These are phyloP conservation scores for Sitophilus oryzae DNA, from an alignment of 1,140 invertebrate genomes.

Conservation along the genomic window DNA sequence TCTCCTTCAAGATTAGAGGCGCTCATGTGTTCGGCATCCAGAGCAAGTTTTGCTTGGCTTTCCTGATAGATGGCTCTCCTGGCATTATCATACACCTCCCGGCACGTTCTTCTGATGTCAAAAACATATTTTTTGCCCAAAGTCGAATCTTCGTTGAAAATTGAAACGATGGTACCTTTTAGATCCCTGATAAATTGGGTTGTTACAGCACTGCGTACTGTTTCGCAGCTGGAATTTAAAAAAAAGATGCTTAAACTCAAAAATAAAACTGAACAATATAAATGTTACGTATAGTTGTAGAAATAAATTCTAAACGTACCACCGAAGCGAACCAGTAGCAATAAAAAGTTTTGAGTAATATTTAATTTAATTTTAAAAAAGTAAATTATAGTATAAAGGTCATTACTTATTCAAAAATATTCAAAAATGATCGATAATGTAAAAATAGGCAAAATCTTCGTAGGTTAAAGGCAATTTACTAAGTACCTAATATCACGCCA, in stretches of 20 bases:
- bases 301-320: background rate
- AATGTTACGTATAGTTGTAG: background rate
- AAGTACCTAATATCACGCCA: background rate
- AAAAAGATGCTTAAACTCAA: background rate
- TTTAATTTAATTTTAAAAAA: too few relatives aligned
- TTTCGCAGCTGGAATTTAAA: slow-evolving; percentile 64
- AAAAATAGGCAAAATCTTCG: too few relatives aligned
- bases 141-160: slow-evolving; percentile 84
- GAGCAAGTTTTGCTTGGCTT: slow-evolving; percentile 19
- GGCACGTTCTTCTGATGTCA: slow-evolving; percentile 78
- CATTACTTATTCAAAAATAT: too few relatives aligned
- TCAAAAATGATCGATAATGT: too few relatives aligned
- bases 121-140: slow-evolving; percentile 84
- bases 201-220: slow-evolving; percentile 78
- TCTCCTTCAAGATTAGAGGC: slow-evolving; percentile 30
- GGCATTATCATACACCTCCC: slow-evolving; percentile 82
- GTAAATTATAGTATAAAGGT: too few relatives aligned
- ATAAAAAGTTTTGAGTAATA: too few relatives aligned
- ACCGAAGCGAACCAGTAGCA: too few relatives aligned
- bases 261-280: background rate
- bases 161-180: slow-evolving; percentile 86
- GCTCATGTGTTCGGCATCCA: slow-evolving; percentile 13
- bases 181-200: slow-evolving; percentile 82
- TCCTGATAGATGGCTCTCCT: slow-evolving; percentile 60
- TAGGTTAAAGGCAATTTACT: too few relatives aligned